Base-by-base conservation (phyloP, 2,888 invertebrate genomes). In the Philereme vetulata region DNA sequence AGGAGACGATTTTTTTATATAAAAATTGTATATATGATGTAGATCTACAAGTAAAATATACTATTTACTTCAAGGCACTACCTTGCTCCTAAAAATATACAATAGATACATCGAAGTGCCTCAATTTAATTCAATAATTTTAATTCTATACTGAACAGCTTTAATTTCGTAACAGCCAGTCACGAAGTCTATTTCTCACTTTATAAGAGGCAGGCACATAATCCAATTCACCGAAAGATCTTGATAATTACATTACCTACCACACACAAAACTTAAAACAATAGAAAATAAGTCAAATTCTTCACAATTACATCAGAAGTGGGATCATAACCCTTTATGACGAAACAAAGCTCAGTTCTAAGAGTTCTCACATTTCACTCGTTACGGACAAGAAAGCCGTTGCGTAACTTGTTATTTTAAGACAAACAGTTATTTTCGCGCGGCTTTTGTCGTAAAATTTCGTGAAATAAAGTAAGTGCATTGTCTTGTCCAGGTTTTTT, bases 281-380 rank as follows among this genome's bases (percentile, higher is more conserved):
- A 63, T 63, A 63, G 59, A 33, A 58, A 58, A 56, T 59, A 56
- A 46, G 49, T 50, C 43, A 51, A 63, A 58, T 62, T 50, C 8
- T 62, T 51, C n/a, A 5, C 42, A n/a, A 38, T 62, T 62, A 54
- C 51, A 51, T 54, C 49, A 56, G 49, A 42, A 54, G 55, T 45
- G 45, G 50, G 56, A 51, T 52, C 34, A 38, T 47, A 46, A 51
- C 48, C 60, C 58, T 52, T 55, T 54, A 56, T 61, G 57, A 53
- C 11, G 52, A 52, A 51, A 67, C 67, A 65, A 61, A 56, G 58
- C 51, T 53, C 47, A 36, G 7, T 58, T 10, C 34, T 11, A 36
- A 46, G n/a, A 48, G 49, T 67, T 68, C 68, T 51, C 68, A 56
- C 58, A 65, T 64, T 68, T 64, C 61, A 58, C 61, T 58, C 40